phyloP scores from a whole-genome alignment of 2,797 vertebrate species.

The Poeciliopsis paucimaculata region DNA sequence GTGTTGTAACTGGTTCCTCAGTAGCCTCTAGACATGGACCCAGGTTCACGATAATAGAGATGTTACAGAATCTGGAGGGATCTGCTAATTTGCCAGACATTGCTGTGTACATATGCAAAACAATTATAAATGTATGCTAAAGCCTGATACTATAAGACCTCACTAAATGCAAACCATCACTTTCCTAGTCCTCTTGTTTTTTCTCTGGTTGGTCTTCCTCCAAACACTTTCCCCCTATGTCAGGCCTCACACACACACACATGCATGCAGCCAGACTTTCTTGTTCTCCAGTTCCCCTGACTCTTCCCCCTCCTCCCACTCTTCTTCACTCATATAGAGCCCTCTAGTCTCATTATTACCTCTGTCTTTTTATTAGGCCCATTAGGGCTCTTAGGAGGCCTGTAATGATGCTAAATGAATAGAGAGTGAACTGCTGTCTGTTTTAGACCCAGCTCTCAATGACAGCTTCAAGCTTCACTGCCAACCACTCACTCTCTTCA shows the following conservation, averaged over 20 bases:
- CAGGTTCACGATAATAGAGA: neutral
- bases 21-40: neutral
- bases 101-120: neutral
- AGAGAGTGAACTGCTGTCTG: conserved; percentile 80
- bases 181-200: conserved; percentile 29
- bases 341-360: conserved; percentile 81
- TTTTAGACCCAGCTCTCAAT: conserved; percentile 74
- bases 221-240: conserved; percentile 29
- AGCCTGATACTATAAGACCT: conserved; percentile 24
- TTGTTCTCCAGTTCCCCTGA: conserved; percentile 56
- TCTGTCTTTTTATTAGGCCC: conserved; percentile 83
- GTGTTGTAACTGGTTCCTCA: neutral
- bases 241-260: neutral
- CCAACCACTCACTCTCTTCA: conserved; percentile 67
- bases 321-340: conserved; percentile 64
- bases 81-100: neutral
- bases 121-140: conserved; percentile 21
- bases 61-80: neutral
- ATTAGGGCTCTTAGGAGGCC: conserved; percentile 82
- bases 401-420: conserved; percentile 82
- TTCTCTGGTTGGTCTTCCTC: conserved; percentile 9
- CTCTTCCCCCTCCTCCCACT: conserved; percentile 44
- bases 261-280: conserved; percentile 41
- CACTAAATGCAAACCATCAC: conserved; percentile 23
- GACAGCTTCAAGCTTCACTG: conserved; percentile 77